Evolutionary conservation across 2,888 invertebrate species (phyloP).

Genomic region (Hypomecis atomaria): DNA sequence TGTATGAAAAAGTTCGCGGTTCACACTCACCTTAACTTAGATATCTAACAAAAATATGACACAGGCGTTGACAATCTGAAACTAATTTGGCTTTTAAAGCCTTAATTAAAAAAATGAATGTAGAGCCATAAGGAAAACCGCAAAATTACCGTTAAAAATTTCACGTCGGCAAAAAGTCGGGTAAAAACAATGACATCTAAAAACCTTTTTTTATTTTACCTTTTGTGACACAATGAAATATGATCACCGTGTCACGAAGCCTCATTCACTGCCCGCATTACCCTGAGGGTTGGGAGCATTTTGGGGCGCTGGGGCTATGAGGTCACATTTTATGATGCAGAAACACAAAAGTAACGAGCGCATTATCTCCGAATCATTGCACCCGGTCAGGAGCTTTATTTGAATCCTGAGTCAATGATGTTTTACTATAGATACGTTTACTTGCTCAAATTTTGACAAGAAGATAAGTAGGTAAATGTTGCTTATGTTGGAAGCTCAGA

Average conservation of each 20-base stretch:
- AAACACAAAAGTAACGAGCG: conserved; percentile 50
- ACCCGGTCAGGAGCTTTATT: conserved; percentile 46
- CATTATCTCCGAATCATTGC: conserved; percentile 49
- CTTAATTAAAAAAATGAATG: no score
- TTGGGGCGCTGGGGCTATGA: conserved; percentile 16
- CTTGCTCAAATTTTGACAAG: no score
- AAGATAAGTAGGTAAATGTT: no score
- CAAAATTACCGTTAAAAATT: conserved; percentile 1
- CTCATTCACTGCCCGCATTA: conserved; percentile 29
- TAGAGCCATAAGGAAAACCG: no score
- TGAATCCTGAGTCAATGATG: conserved; percentile 27
- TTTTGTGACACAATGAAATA: conserved; percentile 27
- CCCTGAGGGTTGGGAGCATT: conserved; percentile 9
- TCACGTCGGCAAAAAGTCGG: not conserved
- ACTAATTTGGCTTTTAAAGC: no score
- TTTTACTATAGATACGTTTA: no score
- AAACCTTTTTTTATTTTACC: conserved; percentile 13
- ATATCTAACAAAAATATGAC: no score
- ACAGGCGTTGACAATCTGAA: no score
- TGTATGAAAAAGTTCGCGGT: no score
- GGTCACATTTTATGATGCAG: conserved; percentile 48
- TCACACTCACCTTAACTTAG: no score
- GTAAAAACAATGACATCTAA: conserved; percentile 8
- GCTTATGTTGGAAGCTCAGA: no score
- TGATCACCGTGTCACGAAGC: conserved; percentile 29